Percentiles rank a stretch among this genome's conserved stretches.
Conservation (phyloP, 1,140 invertebrate species). For the Eumeta japonica region DNA sequence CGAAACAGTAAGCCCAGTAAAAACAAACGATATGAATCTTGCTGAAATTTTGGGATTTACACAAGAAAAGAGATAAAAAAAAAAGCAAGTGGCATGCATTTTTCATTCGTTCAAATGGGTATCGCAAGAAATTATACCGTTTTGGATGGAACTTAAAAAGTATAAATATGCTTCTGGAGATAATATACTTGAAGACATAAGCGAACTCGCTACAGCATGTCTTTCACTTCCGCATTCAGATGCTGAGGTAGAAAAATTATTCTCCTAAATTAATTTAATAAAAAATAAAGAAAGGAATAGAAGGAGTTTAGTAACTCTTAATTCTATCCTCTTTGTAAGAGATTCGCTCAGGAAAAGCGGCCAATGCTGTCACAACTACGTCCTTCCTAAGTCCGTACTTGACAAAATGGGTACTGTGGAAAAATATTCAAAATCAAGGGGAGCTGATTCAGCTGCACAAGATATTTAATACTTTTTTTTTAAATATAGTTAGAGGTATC, state of each 20-base stretch:
- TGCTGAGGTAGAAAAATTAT: slow-evolving; percentile 20
- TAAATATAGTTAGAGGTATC: too few species aligned
- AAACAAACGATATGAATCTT: not conserved
- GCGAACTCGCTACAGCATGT: slow-evolving; percentile 16
- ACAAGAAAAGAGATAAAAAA: slow-evolving; percentile 7
- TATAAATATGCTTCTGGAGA: slow-evolving; percentile 22
- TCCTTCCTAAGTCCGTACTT: too few species aligned
- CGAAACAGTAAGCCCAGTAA: not conserved
- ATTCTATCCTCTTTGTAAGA: too few species aligned
- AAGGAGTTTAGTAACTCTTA: too few species aligned
- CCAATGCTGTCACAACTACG: too few species aligned
- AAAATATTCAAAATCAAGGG: too few species aligned
- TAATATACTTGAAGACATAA: slow-evolving; percentile 24
- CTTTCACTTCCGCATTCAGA: slow-evolving; percentile 28
- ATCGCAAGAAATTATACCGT: slow-evolving; percentile 13
- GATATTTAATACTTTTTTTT: too few species aligned
- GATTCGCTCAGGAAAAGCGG: too few species aligned
- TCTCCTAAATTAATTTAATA: too few species aligned
- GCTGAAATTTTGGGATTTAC: slow-evolving; percentile 8
- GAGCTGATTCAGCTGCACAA: too few species aligned
- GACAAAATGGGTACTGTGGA: too few species aligned
- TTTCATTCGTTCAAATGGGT: slow-evolving; percentile 7
- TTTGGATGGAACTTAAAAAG: slow-evolving; percentile 24
- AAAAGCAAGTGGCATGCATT: slow-evolving; percentile 7
- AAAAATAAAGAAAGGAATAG: too few species aligned